Evolutionary conservation across 1,140 invertebrate genomes (phyloP), one percentile per base, ranked within the genome.

Genomic region (Myzus persicae): DNA sequence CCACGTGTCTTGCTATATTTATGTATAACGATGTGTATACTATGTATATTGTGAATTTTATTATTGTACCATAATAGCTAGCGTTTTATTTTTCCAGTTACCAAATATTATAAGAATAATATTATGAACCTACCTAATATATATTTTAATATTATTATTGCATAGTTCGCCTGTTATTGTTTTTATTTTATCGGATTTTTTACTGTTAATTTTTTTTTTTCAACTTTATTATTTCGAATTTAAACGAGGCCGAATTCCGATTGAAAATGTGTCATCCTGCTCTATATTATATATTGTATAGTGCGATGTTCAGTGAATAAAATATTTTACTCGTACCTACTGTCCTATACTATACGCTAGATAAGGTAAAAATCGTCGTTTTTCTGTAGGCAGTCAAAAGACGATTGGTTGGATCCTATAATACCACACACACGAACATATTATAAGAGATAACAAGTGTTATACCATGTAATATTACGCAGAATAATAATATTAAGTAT

Each of bases 21-120:
- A 14, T 31, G 4, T 59, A 31, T 31, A n/a, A n/a, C 14, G 11
- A 8, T 8, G 6, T 67, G 59, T 67, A 18, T 67, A n/a, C n/a
- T n/a, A 67, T 67, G 59, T 67, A 67, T 67, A 67, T 67, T 67
- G 18, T n/a, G 76, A 82, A 82, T 48, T 48, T 48, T 48, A 82
- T 85, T 87, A 31, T 54, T 24, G 44, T 51, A 38, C 9, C 46
- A 89, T 89, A 48, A 44, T 36, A 48, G 36, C 20, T 88, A n/a
- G 85, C 31, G 44, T 59, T 93, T 92, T 93, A 82, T 93, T 82
- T 93, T 93, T 46, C 20, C n/a, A 93, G 91, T 93, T 93, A 93
- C 91, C 91, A 93, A 46, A 38, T 91, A 20, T 44, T 81, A 20
- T 91, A 67, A 20, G 36, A 67, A 26, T 36, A 51, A 51, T 51